These are phyloP conservation scores for Meta bourneti DNA, from an alignment of 2,888 invertebrate genomes.

Conservation along the genomic window DNA sequence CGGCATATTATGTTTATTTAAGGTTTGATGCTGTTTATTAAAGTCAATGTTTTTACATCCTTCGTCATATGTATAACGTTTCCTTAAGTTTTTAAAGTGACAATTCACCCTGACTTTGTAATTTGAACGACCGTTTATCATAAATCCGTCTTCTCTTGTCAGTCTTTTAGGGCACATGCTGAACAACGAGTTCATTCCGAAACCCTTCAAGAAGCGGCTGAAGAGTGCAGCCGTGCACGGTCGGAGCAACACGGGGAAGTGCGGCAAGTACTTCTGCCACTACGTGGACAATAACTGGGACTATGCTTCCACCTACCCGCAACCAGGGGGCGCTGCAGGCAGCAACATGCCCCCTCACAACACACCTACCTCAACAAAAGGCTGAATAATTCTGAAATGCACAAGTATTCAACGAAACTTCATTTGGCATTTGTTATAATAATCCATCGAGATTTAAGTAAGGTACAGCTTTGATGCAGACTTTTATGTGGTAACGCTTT, in stretches of 20 bases:
- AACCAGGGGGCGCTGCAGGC: background rate
- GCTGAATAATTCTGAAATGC: background rate
- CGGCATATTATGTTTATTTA: no score
- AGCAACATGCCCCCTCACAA: background rate
- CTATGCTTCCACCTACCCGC: slow-evolving; percentile 50
- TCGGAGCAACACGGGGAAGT: slow-evolving; percentile 62
- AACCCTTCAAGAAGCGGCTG: slow-evolving; percentile 76
- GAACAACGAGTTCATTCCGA: slow-evolving; percentile 77
- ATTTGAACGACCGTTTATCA: no score
- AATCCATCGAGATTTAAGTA: no score
- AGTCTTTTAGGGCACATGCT: slow-evolving; percentile 78
- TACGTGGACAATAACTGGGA: slow-evolving; percentile 76
- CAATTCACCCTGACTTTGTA: no score
- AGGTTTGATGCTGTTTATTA: no score
- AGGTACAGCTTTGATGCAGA: no score
- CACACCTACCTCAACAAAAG: background rate
- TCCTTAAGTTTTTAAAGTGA: no score
- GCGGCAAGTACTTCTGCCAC: slow-evolving; percentile 71
- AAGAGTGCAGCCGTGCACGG: slow-evolving; percentile 77
- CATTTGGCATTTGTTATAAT: no score
- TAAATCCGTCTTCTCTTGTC: background rate
- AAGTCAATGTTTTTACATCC: no score
- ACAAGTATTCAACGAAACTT: no score
- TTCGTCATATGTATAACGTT: no score
- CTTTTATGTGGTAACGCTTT: no score